Evolutionary conservation across 2,888 invertebrate genomes (phyloP), one percentile per base, ranked within the genome.

Genomic region (Anoncus sp.): DNA sequence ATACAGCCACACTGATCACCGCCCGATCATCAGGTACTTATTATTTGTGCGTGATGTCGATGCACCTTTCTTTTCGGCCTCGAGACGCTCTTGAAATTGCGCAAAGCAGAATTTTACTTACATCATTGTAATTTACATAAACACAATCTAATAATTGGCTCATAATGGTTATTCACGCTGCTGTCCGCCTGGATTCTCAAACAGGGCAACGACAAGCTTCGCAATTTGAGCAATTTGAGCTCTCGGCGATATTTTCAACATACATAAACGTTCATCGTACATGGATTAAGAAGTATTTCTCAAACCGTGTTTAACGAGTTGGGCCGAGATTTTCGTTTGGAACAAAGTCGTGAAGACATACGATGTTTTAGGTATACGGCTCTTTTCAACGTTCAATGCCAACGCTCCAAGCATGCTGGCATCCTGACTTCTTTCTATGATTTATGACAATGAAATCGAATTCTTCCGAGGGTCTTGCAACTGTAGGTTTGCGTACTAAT

Each of bases 51-150:
- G 65, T 65, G 27, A 57, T 51, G 57, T 27, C 22, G 40, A 38
- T 38, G 63, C 49, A 9, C 14, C 31, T 60, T 49, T 27, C 16
- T 24, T n/a, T 53, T 47, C 40, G 22, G 38, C 51, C 53, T 62
- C 12, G 43, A n/a, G 51, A 35, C 40, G 31, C 20, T 31, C 72
- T 77, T 20, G 35, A 72, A n/a, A 72, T 72, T 77, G 62, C 66
- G 67, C 51, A 60, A 66, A 18, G 35, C 6, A 14, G 49, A 84
- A 79, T 79, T 75, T 57, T 49, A 72, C 55, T 35, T 14, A 45
- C 83, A 83, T 82, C 83, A 83, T 51, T 14, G 84, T 84, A 85
- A 84, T 80, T 83, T 49, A 77, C 72, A 22, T 24, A 24, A 51
- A 12, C 38, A 24, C 38, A 40, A 40, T 18, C 60, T 53, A 71